Base-by-base conservation (phyloP, 2,888 invertebrate genomes). In the Mythimna pallens region DNA sequence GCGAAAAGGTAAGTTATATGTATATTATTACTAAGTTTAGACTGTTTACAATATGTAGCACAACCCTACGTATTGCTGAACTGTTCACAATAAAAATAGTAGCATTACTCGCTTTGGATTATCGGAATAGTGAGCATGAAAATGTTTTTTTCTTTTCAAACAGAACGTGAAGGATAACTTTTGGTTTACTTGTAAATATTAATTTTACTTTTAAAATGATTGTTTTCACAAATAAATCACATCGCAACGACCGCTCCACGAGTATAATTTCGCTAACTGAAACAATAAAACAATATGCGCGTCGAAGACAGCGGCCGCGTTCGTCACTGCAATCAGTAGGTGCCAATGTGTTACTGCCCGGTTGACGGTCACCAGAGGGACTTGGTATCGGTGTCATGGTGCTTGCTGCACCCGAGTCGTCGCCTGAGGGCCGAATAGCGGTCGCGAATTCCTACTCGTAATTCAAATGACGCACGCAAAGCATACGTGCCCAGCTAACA, bases 381-480 rank as follows among this genome's bases (percentile, higher is more conserved):
- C 91, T 85, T 86, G 83, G 85, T 93, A 95, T 95, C 87, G 92
- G 94, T 95, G 95, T 94, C 96, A 95, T 91, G 89, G 91, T 91
- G 91, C 90, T 90, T 91, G 89, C 88, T 91, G 92, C 90, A 88
- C 85, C 81, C 76, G 80, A 86, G 83, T 80, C 86, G 84, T 81
- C 88, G 85, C 89, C 85, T 86, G 90, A 93, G 94, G 94, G 92
- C 94, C 94, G 92, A 93, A 93, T 96, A 96, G 96, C 96, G 96
- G 96, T 94, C 93, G 93, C 95, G 86, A 94, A 96, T 96, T 95
- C 96, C 96, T 93, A 90, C 94, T 95, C 95, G 95, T 96, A 95
- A 95, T 95, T 94, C 94, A 92, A 93, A 93, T 93, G 89, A 92
- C 92, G 90, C 92, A 92, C 91, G 91, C 89, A 89, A 88, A 86